phyloP scores from a whole-genome alignment of 2,113 vertebrate species.

The Cottus gobio region DNA sequence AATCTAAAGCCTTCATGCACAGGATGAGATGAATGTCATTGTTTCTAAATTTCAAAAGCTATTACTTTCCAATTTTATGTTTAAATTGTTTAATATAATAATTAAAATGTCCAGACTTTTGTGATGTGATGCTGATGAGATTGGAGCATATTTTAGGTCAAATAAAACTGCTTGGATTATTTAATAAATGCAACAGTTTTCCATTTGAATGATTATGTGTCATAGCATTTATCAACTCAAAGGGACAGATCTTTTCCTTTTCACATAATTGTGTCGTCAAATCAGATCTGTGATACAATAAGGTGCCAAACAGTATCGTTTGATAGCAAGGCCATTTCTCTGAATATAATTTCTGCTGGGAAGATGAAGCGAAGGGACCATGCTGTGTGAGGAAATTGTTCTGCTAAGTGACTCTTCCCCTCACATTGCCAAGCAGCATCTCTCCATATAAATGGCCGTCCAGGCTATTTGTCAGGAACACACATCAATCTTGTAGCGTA shows the following conservation, averaged over 20 bases:
- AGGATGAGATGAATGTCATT: constrained; percentile 36
- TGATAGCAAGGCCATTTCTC: constrained; percentile 48
- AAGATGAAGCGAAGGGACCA: constrained; percentile 63
- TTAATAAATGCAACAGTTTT: constrained; percentile 17
- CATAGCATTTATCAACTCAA: constrained; percentile 24
- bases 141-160: background rate
- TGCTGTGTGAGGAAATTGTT: constrained; percentile 81
- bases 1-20: constrained; percentile 32
- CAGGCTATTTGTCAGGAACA: constrained; percentile 73
- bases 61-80: constrained; percentile 27
- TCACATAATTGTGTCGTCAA: constrained; percentile 39
- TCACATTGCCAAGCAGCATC: constrained; percentile 72
- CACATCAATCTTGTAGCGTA: constrained; percentile 75
- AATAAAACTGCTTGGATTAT: background rate
- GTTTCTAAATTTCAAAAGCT: constrained; percentile 26
- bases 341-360: constrained; percentile 73
- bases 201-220: constrained; percentile 18
- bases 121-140: background rate
- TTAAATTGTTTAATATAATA: constrained; percentile 18
- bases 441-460: constrained; percentile 73
- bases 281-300: constrained; percentile 43
- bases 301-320: constrained; percentile 19
- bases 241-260: constrained; percentile 22
- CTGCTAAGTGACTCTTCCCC: constrained; percentile 74
- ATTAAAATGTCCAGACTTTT: constrained; percentile 20